A percentile compares a stretch with the other conserved stretches of the same genome.
Conservation (phyloP, 2,888 invertebrate genomes). For the Agrochola circellaris region DNA sequence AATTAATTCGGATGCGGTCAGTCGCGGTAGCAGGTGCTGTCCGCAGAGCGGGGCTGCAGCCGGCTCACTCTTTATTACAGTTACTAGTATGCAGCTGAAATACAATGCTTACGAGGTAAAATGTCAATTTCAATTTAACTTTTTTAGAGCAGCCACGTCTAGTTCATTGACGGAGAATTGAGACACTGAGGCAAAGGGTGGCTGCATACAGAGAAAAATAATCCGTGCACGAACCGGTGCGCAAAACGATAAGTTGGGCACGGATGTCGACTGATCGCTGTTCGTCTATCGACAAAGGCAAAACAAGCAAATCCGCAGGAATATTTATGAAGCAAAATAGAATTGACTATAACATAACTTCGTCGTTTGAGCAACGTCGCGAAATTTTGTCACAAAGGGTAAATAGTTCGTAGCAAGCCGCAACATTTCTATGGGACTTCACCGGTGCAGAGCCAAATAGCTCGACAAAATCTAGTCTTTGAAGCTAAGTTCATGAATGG, state of each 20-base stretch:
- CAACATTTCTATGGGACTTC: slow-evolving; percentile 2
- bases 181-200: neutral
- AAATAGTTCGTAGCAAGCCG: slow-evolving; percentile 6
- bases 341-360: neutral
- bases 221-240: neutral
- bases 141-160: neutral
- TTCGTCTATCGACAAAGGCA: neutral
- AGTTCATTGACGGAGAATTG: neutral
- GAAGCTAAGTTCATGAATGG: slow-evolving; percentile 26
- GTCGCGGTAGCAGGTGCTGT: neutral
- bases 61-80: neutral
- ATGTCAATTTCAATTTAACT: neutral
- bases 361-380: neutral
- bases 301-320: neutral
- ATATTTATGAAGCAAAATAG: neutral
- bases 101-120: neutral
- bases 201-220: neutral
- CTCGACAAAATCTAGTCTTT: slow-evolving; percentile 5
- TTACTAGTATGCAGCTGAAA: slow-evolving; percentile 19
- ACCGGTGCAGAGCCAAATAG: neutral
- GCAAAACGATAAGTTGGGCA: neutral
- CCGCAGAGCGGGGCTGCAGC: neutral
- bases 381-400: neutral
- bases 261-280: neutral
- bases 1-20: slow-evolving; percentile 7